phyloP scores from a whole-genome alignment of 2,113 vertebrate genomes.

The Salvelinus namaycush region DNA sequence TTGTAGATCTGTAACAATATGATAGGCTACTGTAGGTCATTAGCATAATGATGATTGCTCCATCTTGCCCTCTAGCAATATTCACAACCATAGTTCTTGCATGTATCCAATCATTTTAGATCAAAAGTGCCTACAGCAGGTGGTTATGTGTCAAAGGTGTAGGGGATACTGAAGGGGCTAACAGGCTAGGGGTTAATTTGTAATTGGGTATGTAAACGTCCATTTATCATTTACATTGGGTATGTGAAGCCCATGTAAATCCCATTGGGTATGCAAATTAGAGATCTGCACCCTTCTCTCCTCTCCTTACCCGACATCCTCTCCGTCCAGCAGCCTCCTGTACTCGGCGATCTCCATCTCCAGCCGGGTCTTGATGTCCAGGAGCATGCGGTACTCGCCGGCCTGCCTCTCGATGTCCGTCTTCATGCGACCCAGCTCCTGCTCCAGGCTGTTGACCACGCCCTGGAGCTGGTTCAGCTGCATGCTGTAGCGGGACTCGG shows the following conservation, averaged over 20 bases:
- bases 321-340: constrained; percentile 76
- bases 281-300: neutral
- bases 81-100: neutral
- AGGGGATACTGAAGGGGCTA: too few species aligned
- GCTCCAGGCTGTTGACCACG: constrained; percentile 58
- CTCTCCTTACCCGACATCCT: constrained; percentile 53
- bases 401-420: constrained; percentile 62
- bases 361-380: constrained; percentile 75
- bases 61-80: neutral
- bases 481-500: constrained; percentile 55
- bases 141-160: too few species aligned
- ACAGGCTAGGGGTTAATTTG: too few species aligned
- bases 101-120: neutral
- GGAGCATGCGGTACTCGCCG: constrained; percentile 64
- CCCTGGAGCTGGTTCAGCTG: constrained; percentile 64
- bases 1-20: neutral
- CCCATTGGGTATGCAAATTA: neutral
- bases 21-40: neutral
- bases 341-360: constrained; percentile 80
- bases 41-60: neutral
- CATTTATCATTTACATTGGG: too few species aligned
- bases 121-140: neutral
- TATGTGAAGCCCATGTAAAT: too few species aligned
- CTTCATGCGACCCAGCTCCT: constrained; percentile 56
- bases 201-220: too few species aligned